Evolutionary conservation across 2,888 invertebrate genomes (phyloP), one percentile per base, ranked within the genome.

Genomic region (Apotomis betuletana): DNA sequence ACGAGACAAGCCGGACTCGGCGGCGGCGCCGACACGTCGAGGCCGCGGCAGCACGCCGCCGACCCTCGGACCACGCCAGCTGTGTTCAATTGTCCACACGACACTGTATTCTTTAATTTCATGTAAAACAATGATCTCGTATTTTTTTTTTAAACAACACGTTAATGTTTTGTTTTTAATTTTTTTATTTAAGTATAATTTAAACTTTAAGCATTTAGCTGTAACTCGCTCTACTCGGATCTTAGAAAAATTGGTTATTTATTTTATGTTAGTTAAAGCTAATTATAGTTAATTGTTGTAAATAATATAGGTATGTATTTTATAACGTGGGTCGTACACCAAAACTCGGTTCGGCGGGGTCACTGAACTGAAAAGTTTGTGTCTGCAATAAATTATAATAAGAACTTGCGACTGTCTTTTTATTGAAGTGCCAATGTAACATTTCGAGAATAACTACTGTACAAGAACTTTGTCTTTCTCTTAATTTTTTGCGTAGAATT

Each of bases 311-410:
- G 81, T 87, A 85, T 83, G 81, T 83, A 87, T 90, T 88, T 82
- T 85, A 85, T 84, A 74, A 81, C 76, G 87, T 87, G 89, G 90
- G 87, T 84, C 87, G 86, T 85, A 86, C 90, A 86, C 88, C 86
- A 84, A 83, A 79, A 77, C 80, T 83, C 85, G 83, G 90, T 90
- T 88, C 89, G 82, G 90, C 90, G 91, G 89, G 90, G 90, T 88
- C 82, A 85, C 88, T 88, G 90, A 80, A 88, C 89, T 90, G 90
- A 85, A 88, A 84, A 82, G 84, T 90, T 89, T 89, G 90, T 91
- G 90, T 91, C 90, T 92, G 92, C 92, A 93, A 93, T 93, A 92
- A 92, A 92, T 85, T 90, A 90, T 83, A 83, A 76, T 90, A 91
- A 90, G 90, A 82, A 86, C 83, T 84, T 81, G 74, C 44, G 71